Conservation (phyloP, 2,113 vertebrate genomes). For the Dissostichus mawsoni region DNA sequence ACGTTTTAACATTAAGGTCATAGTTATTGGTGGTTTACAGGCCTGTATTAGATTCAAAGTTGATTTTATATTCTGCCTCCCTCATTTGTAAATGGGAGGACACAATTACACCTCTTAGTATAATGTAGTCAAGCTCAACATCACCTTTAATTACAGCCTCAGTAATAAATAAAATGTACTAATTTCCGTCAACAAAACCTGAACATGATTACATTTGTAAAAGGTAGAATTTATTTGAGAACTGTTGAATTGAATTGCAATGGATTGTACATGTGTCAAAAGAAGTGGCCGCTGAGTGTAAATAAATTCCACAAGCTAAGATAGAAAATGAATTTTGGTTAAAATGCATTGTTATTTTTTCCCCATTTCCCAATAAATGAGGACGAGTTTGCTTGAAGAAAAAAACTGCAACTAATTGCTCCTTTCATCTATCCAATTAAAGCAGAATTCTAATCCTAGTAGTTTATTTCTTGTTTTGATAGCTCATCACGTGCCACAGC, state of each 20-base stretch:
- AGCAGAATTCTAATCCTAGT: slow-evolving; percentile 74
- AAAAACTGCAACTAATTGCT: slow-evolving; percentile 79
- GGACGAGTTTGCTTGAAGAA: slow-evolving; percentile 62
- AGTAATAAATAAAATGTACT: neutral
- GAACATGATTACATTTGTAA: neutral
- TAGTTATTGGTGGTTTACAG: neutral
- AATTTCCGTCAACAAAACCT: neutral
- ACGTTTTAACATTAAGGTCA: neutral
- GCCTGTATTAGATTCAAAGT: neutral
- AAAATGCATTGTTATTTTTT: slow-evolving; percentile 47
- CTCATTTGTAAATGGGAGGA: neutral
- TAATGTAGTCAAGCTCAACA: neutral
- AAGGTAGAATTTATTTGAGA: neutral
- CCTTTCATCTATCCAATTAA: slow-evolving; percentile 84
- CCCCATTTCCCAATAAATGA: slow-evolving; percentile 61
- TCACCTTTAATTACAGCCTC: neutral
- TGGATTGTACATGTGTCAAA: neutral
- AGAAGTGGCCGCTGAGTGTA: slow-evolving; percentile 3
- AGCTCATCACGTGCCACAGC: slow-evolving; percentile 62
- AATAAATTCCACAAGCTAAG: slow-evolving; percentile 23
- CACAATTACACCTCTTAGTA: neutral
- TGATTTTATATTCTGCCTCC: neutral
- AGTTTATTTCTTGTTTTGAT: slow-evolving; percentile 82
- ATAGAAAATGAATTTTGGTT: slow-evolving; percentile 18
- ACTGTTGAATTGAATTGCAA: neutral